Evolutionary conservation across 2,113 vertebrate species (phyloP), one percentile per base, ranked within the genome.

Genomic region (Nibea coibor): DNA sequence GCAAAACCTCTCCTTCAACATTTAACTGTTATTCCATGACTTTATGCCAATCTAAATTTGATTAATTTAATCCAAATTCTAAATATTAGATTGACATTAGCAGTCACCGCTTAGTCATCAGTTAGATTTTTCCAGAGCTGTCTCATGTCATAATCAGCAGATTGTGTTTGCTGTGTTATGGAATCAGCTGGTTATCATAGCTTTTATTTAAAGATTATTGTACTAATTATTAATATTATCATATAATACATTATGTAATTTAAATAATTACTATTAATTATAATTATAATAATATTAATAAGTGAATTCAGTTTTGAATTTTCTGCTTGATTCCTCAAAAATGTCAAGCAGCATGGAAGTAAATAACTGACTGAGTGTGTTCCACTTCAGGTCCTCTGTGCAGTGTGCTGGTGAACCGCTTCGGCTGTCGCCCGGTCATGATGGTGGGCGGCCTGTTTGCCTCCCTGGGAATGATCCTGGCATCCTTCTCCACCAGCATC

Each of bases 391-490:
- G 97, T 56, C 97, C 97, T 0, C 85, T 98, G n/a, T 97, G 97
- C 72, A 98, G 96, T 0, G 82, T 97, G 10, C 94, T 97, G 24
- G 97, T 98, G 71, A 98, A 98, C 87, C 95, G 96, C 54, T 98
- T 97, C 12, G 97, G 97, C n/a, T 98, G 97, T 83, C 96, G 97
- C 17, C 97, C 97, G 0, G 97, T 98, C 81, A 98, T 98, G 97
- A 94, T 98, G 85, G 95, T 96, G 39, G 97, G 97, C 0, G 97
- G 97, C 42, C 94, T 98, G 59, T 96, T 97, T 66, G 97, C 97
- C 0, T 96, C 97, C 0, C 26, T 95, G 82, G 97, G 97, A 28
- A 98, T 98, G 97, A 93, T 97, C 82, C 83, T 94, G 16, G 97
- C 96, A 2, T 97, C 97, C 14, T 96, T 97, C 80, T 94, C 96